Percentiles rank a stretch among this genome's conserved stretches.
Conservation (phyloP, 2,888 invertebrate genomes). For the Athrips mouffetella region DNA sequence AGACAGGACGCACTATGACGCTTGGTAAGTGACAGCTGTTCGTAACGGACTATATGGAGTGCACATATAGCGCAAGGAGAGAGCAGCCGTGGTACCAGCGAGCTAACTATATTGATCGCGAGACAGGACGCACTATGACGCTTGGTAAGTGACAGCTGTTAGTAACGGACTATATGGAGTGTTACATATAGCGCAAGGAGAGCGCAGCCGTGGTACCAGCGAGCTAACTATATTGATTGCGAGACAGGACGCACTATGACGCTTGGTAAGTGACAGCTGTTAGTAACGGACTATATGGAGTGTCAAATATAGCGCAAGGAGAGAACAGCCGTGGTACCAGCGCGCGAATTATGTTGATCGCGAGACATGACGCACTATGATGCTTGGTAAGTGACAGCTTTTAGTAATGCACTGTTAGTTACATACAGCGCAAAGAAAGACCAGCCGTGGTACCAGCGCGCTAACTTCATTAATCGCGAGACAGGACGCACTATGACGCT, state of each 20-base stretch:
- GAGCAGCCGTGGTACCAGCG: constrained; percentile 50
- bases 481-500: constrained; percentile 45
- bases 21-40: constrained; percentile 41
- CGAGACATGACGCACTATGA: constrained; percentile 44
- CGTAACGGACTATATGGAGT: constrained; percentile 84
- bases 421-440: constrained; percentile 81
- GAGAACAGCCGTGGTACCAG: constrained; percentile 54
- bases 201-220: constrained; percentile 51
- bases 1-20: constrained; percentile 44
- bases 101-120: constrained; percentile 49
- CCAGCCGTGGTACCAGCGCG: constrained; percentile 51
- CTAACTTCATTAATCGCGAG: constrained; percentile 46
- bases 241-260: constrained; percentile 45
- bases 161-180: constrained; percentile 84
- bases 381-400: constrained; percentile 48
- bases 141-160: constrained; percentile 41
- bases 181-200: constrained; percentile 85
- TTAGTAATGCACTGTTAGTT: no score
- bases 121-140: constrained; percentile 44
- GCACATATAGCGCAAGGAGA: constrained; percentile 85
- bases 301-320: constrained; percentile 86
- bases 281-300: constrained; percentile 81
- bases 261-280: constrained; percentile 40
- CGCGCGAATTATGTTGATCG: constrained; percentile 50
- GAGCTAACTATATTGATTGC: constrained; percentile 50